Conservation (phyloP, 2,888 invertebrate genomes). For the Cancer borealis region DNA sequence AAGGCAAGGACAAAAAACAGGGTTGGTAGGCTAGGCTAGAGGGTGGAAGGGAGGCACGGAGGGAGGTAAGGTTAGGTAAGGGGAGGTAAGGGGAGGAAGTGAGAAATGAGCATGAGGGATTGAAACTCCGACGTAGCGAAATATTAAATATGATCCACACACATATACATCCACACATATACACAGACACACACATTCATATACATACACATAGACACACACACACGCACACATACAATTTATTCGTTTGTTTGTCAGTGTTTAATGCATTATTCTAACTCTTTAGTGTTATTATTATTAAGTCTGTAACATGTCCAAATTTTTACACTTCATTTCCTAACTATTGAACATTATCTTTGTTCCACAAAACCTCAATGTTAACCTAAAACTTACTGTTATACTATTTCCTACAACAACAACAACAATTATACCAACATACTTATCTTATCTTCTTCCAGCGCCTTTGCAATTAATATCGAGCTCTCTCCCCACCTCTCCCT, state of each 20-base stretch:
- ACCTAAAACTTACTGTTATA: too few relatives aligned
- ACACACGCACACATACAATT: constrained; percentile 14
- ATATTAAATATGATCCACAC: background rate
- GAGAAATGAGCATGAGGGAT: constrained; percentile 23
- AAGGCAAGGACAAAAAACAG: background rate
- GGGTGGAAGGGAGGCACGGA: background rate
- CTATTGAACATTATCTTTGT: too few relatives aligned
- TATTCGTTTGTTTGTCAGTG: too few relatives aligned
- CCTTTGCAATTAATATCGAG: background rate
- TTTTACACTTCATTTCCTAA: too few relatives aligned
- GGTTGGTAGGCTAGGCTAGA: background rate
- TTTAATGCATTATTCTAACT: too few relatives aligned
- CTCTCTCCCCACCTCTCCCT: background rate
- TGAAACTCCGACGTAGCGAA: background rate
- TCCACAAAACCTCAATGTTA: too few relatives aligned
- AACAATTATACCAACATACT: too few relatives aligned
- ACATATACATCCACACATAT: constrained; percentile 10
- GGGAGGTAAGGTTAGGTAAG: too few relatives aligned
- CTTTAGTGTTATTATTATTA: too few relatives aligned
- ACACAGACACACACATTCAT: background rate
- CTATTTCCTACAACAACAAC: too few relatives aligned
- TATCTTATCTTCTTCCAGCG: background rate
- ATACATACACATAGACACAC: constrained; percentile 13
- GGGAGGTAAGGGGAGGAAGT: background rate
- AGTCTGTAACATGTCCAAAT: too few relatives aligned